A percentile compares a stretch with the other conserved stretches of the same genome.
Evolutionary conservation across 2,797 vertebrate species (phyloP).

Genomic region (Thamnophis elegans): DNA sequence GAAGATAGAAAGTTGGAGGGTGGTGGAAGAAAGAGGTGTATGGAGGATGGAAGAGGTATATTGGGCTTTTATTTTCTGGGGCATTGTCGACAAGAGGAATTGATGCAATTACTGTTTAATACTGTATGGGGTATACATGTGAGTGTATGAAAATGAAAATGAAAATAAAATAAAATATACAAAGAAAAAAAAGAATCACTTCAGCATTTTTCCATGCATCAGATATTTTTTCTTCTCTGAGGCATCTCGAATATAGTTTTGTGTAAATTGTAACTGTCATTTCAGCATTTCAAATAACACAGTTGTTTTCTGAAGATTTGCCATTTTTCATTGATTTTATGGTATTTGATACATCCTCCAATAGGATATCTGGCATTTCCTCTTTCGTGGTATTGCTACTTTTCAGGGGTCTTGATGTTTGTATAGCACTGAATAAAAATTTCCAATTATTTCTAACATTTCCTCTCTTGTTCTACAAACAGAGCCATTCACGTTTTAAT

Average conservation of each 20-base stretch:
- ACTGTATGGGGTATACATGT: no score
- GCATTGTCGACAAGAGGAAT: no score
- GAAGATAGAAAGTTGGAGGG: no score
- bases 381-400: background rate
- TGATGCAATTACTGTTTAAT: no score
- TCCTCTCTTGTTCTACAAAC: background rate
- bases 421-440: background rate
- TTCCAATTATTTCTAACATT: background rate
- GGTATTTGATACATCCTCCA: background rate
- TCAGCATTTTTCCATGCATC: background rate
- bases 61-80: no score
- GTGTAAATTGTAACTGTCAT: background rate
- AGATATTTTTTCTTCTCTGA: background rate
- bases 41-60: no score
- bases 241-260: background rate
- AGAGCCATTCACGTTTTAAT: background rate
- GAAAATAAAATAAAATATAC: no score
- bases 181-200: background rate
- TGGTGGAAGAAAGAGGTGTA: no score
- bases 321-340: background rate
- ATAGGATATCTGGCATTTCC: background rate
- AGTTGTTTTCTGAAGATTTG: background rate
- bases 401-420: background rate
- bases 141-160: no score
- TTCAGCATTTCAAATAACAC: background rate